phyloP scores from a whole-genome alignment of 64 coral and sea anemone species.

The Porites lutea region DNA sequence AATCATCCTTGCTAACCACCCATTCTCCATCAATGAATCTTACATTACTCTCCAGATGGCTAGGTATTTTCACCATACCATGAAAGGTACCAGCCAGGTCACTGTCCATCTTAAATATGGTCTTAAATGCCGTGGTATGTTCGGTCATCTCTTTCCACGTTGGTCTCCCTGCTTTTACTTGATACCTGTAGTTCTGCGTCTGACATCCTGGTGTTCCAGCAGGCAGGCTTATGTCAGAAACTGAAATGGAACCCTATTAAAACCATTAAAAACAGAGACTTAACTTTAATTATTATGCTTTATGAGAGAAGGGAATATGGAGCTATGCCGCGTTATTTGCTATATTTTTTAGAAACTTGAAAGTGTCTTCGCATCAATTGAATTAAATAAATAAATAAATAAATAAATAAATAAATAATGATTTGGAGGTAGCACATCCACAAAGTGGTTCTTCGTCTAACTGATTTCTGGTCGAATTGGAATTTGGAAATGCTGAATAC shows the following conservation, averaged over 20 bases:
- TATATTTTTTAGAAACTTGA: too few relatives aligned
- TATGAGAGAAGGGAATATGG: too few relatives aligned
- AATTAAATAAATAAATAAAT: too few relatives aligned
- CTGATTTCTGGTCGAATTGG: too few relatives aligned
- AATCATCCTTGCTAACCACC: background rate
- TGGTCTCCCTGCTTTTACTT: conserved; percentile 29
- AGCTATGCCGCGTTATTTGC: too few relatives aligned
- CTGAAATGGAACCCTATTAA: conserved; percentile 9
- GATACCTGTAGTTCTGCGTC: conserved; percentile 30
- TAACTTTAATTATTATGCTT: too few relatives aligned
- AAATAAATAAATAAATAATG: too few relatives aligned
- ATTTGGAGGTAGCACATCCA: too few relatives aligned
- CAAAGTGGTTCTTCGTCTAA: too few relatives aligned
- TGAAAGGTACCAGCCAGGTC: background rate
- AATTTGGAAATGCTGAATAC: too few relatives aligned
- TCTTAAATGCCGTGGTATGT: background rate
- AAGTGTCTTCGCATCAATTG: too few relatives aligned
- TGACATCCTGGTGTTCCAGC: conserved; percentile 13
- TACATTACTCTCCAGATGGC: background rate
- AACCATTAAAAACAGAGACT: background rate
- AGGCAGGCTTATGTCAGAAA: background rate
- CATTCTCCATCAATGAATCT: conserved; percentile 7
- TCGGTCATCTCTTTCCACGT: conserved; percentile 16
- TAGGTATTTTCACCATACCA: background rate
- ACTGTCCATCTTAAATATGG: conserved; percentile 3